phyloP scores from a whole-genome alignment of 2,113 vertebrate genomes.

The Gavialis gangeticus region DNA sequence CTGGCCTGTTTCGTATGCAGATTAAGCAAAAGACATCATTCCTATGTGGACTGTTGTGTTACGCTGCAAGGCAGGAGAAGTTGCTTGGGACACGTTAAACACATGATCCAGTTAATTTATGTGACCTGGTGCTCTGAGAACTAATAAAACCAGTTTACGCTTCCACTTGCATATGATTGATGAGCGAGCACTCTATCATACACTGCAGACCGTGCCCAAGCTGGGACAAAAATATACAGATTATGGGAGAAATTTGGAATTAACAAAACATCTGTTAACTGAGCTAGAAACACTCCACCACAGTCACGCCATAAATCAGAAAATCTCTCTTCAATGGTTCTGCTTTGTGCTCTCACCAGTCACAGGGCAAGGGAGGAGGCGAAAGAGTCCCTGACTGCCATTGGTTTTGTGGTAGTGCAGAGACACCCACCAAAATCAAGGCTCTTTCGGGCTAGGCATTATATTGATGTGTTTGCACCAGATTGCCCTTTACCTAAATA shows the following conservation, averaged over 20 bases:
- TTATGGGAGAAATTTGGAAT: constrained; percentile 78
- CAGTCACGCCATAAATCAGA: constrained; percentile 77
- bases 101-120: constrained; percentile 55
- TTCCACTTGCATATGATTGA: constrained; percentile 77
- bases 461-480: background rate
- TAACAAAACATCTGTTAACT: constrained; percentile 79
- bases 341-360: background rate
- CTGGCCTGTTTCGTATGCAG: background rate
- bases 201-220: constrained; percentile 59
- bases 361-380: background rate
- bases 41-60: background rate
- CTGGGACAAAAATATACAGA: constrained; percentile 71
- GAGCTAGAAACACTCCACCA: constrained; percentile 67
- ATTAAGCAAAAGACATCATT: background rate
- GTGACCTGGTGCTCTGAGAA: constrained; percentile 58
- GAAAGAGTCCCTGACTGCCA: background rate
- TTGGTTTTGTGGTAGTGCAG: background rate
- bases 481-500: background rate
- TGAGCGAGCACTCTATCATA: constrained; percentile 65
- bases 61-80: background rate
- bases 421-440: background rate
- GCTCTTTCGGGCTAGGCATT: background rate
- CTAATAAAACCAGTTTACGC: constrained; percentile 68
- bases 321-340: constrained; percentile 9
- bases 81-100: constrained; percentile 24